Conservation (phyloP, 2,113 vertebrate species). For the Okapia johnstoni region DNA sequence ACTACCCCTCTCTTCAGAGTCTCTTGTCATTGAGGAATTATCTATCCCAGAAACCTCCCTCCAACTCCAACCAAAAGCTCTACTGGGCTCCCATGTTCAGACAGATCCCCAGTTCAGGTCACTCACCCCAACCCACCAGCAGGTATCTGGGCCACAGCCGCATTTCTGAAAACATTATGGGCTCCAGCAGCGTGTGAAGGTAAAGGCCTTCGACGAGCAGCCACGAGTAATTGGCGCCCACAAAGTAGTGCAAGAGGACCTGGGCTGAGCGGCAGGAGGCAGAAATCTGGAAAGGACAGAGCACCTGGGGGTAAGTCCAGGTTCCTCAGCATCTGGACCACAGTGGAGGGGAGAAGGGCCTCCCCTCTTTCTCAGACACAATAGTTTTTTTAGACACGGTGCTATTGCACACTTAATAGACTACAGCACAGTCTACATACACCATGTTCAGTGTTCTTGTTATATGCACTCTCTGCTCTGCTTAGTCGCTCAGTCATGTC, state of each 20-base stretch:
- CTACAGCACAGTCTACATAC: not conserved
- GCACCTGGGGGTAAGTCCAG: not conserved
- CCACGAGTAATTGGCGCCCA: conserved; percentile 94
- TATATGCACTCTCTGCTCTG: not conserved
- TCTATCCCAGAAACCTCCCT: not conserved
- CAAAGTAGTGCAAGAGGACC: conserved; percentile 92
- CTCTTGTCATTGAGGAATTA: not conserved
- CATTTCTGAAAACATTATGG: conserved; percentile 87
- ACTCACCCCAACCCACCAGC: conserved; percentile 94
- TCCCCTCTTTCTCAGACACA: not conserved
- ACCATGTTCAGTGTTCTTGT: not conserved
- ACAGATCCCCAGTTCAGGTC: not conserved
- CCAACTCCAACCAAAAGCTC: not conserved
- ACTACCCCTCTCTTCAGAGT: not conserved
- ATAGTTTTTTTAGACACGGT: not conserved
- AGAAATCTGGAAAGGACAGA: conserved; percentile 76
- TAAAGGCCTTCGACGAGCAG: conserved; percentile 95
- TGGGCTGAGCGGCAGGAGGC: conserved; percentile 87
- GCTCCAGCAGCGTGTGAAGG: conserved; percentile 89
- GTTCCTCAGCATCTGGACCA: not conserved
- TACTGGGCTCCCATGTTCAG: not conserved
- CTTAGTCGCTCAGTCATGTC: not conserved
- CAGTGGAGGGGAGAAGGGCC: not conserved
- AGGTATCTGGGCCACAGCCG: conserved; percentile 89
- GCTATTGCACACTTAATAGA: not conserved